Evolutionary conservation across 2,113 vertebrate genomes (phyloP).

Genomic region (Rhodinocichla rosea): DNA sequence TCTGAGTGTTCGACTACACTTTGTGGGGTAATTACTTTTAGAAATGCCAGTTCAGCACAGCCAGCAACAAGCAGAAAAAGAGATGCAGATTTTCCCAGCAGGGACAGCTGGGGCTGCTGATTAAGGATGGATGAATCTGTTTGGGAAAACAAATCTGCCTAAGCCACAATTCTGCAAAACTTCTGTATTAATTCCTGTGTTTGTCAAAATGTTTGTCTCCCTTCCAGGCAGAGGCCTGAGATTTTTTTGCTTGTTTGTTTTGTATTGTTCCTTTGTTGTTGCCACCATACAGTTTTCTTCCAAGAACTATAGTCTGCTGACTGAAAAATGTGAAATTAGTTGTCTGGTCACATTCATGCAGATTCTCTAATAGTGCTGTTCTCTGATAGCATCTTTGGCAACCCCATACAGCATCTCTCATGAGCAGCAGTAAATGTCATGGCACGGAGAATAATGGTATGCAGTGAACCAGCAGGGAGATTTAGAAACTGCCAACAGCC

Average conservation of each 20-base stretch:
- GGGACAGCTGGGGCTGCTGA: constrained; percentile 31
- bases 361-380: not conserved
- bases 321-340: not conserved
- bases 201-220: not conserved
- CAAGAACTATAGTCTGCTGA: not conserved
- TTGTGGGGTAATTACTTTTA: constrained; percentile 10
- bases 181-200: not conserved
- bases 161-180: not conserved
- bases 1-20: not conserved
- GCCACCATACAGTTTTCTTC: not conserved
- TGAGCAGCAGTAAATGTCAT: not conserved
- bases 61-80: not conserved
- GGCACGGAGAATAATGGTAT: not conserved
- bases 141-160: constrained; percentile 34
- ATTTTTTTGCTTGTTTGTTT: not conserved
- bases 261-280: not conserved
- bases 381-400: not conserved
- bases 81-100: not conserved
- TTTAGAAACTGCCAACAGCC: not conserved
- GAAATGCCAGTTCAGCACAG: constrained; percentile 27
- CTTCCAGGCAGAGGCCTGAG: not conserved
- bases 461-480: not conserved
- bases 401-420: not conserved
- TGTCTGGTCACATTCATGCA: not conserved
- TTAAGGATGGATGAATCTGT: constrained; percentile 37